phyloP scores from a whole-genome alignment of 37 sponge, comb jelly and placozoan species.

The Spongilla lacustris region DNA sequence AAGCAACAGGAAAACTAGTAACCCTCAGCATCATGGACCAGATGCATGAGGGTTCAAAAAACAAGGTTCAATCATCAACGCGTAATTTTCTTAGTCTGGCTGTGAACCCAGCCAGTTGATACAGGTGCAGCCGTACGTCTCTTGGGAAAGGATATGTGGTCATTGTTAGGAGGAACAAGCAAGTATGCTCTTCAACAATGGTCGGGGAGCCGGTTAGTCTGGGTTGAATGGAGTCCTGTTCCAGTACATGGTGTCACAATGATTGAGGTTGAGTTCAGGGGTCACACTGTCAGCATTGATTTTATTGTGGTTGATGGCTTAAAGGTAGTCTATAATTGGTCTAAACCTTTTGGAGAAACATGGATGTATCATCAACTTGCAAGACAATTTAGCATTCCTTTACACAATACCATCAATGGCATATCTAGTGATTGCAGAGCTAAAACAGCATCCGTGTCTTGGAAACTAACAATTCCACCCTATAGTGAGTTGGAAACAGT shows the following conservation, averaged over 20 bases:
- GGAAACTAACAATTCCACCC: slow-evolving; percentile 7
- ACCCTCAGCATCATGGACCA: background rate
- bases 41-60: background rate
- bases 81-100: background rate
- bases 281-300: background rate
- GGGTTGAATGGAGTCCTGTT: slow-evolving; percentile 1
- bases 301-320: slow-evolving; percentile 4
- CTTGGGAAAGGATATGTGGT: slow-evolving; percentile 1
- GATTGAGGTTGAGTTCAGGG: background rate
- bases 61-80: background rate
- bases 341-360: slow-evolving; percentile 4
- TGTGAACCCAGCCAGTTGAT: background rate
- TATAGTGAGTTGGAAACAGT: slow-evolving; percentile 7
- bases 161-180: background rate
- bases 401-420: background rate
- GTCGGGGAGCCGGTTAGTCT: background rate
- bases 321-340: slow-evolving; percentile 1
- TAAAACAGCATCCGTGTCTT: background rate
- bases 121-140: slow-evolving; percentile 6
- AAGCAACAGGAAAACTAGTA: slow-evolving; percentile 5
- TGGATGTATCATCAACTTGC: background rate
- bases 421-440: background rate
- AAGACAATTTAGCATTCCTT: background rate
- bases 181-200: background rate
- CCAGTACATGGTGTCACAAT: background rate